Conservation (phyloP, 2,113 vertebrate species). For the Isurus oxyrinchus region DNA sequence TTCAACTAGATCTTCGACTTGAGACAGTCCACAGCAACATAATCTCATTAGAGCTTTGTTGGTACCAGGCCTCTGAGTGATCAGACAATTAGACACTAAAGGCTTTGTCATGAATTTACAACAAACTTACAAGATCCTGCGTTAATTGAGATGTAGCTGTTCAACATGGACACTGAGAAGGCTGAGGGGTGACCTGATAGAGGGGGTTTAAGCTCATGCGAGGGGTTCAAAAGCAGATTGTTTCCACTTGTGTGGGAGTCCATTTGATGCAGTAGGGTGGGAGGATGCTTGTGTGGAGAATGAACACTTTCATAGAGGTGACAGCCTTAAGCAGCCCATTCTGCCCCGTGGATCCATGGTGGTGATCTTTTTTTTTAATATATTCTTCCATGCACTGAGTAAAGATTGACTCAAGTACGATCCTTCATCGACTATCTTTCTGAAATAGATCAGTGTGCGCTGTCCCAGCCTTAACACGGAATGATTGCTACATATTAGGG, state of each 20-base stretch:
- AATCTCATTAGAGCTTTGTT: conserved; percentile 54
- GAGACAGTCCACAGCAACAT: conserved; percentile 44
- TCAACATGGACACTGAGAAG: too few relatives aligned
- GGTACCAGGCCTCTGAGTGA: conserved; percentile 50
- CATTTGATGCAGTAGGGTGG: too few relatives aligned
- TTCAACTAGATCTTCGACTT: conserved; percentile 42
- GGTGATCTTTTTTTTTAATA: too few relatives aligned
- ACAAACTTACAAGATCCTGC: conserved; percentile 51
- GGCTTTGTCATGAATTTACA: conserved; percentile 58
- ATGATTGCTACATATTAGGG: background rate
- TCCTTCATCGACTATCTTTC: background rate
- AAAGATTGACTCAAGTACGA: background rate
- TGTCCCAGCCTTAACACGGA: background rate
- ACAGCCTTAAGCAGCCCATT: too few relatives aligned
- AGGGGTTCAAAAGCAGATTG: background rate
- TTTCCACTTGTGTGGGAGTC: background rate
- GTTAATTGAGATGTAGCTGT: background rate
- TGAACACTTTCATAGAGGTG: too few relatives aligned
- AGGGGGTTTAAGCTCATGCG: too few relatives aligned
- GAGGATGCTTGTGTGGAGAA: too few relatives aligned
- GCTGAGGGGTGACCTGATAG: too few relatives aligned
- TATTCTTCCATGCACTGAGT: too few relatives aligned
- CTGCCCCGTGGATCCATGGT: too few relatives aligned
- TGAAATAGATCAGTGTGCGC: background rate
- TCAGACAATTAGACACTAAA: conserved; percentile 62